Conservation (phyloP, 2,797 vertebrate genomes). For the Miichthys miiuy region DNA sequence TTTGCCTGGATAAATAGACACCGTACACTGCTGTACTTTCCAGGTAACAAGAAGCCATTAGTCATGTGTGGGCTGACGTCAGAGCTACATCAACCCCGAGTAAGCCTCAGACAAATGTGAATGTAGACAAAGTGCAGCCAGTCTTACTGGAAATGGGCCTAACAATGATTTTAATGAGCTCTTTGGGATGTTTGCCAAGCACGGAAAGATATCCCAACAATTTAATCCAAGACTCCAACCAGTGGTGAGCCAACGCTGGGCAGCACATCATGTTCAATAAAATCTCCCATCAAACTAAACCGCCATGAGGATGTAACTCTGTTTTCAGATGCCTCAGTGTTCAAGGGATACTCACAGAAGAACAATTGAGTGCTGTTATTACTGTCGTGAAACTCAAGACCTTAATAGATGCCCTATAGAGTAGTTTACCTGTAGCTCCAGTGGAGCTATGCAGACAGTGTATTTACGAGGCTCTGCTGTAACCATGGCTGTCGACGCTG, state of each 20-base stretch:
- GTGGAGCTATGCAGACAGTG: slow-evolving; percentile 85
- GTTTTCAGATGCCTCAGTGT: not conserved
- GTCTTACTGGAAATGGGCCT: slow-evolving; percentile 25
- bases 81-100: slow-evolving; percentile 22
- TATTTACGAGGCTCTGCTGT: slow-evolving; percentile 79
- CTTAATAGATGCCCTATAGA: not conserved
- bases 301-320: slow-evolving; percentile 13
- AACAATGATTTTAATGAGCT: slow-evolving; percentile 65
- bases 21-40: slow-evolving; percentile 1
- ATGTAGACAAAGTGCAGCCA: slow-evolving; percentile 24
- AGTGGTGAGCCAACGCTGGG: slow-evolving; percentile 43
- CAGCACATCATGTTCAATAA: slow-evolving; percentile 64
- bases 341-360: slow-evolving; percentile 4
- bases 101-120: slow-evolving; percentile 2
- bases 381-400: not conserved
- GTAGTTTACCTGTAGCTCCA: slow-evolving; percentile 90
- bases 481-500: slow-evolving; percentile 29
- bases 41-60: slow-evolving; percentile 8
- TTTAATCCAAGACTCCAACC: slow-evolving; percentile 61
- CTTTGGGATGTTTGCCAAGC: slow-evolving; percentile 55
- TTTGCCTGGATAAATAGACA: not conserved
- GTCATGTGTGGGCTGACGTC: slow-evolving; percentile 7
- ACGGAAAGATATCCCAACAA: slow-evolving; percentile 44
- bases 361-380: not conserved
- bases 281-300: slow-evolving; percentile 54